Percentiles rank a stretch among this genome's conserved stretches.
phyloP scores from a whole-genome alignment of 2,113 vertebrate genomes.

The Trochalopteron elliotii region DNA sequence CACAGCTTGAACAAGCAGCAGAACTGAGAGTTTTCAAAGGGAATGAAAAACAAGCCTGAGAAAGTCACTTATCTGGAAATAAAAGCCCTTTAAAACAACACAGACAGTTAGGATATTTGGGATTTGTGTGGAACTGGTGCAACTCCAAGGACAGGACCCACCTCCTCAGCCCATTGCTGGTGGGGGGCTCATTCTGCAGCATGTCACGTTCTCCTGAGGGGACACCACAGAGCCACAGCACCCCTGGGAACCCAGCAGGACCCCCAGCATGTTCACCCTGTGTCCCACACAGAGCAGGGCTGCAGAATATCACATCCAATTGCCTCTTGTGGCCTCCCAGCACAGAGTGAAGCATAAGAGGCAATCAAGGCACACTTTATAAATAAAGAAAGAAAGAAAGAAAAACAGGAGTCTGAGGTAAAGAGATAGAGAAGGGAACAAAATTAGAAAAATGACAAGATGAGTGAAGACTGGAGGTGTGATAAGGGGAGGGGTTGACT shows the following conservation, averaged over 20 bases:
- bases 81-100: neutral
- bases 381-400: neutral
- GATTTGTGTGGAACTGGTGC: neutral
- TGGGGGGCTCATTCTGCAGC: neutral
- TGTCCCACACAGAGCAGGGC: neutral
- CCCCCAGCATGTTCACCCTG: accelerated
- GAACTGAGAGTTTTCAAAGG: neutral
- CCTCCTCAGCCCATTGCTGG: neutral
- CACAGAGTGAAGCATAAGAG: neutral
- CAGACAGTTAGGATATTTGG: accelerated
- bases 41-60: neutral
- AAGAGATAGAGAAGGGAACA: neutral
- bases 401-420: neutral
- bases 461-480: neutral
- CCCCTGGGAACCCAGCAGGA: neutral
- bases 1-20: neutral
- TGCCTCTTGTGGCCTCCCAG: neutral
- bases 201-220: accelerated
- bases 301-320: neutral
- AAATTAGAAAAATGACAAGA: neutral
- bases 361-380: neutral
- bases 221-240: neutral
- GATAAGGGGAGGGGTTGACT: neutral
- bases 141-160: neutral
- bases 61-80: neutral